phyloP scores from a whole-genome alignment of 2,888 invertebrate species.

The Amphipoea lucens region DNA sequence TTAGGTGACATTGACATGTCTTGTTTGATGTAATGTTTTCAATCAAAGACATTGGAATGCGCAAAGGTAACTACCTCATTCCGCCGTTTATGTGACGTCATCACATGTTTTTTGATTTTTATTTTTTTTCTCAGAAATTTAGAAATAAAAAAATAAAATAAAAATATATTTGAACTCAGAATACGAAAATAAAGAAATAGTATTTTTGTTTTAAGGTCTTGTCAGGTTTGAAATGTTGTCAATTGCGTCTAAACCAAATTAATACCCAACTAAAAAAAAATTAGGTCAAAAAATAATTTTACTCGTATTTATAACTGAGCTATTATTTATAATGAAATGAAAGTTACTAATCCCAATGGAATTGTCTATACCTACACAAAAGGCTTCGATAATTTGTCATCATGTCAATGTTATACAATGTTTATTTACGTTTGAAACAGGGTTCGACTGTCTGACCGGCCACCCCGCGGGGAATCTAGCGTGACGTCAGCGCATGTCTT shows the following conservation, averaged over 20 bases:
- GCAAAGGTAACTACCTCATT: too few species aligned
- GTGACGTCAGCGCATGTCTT: slow-evolving; percentile 44
- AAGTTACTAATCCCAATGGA: not conserved
- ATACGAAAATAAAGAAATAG: too few species aligned
- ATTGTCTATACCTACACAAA: not conserved
- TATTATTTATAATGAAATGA: not conserved
- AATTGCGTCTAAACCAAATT: not conserved
- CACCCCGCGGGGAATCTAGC: not conserved
- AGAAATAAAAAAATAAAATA: too few species aligned
- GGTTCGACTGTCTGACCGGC: not conserved
- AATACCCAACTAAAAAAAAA: not conserved
- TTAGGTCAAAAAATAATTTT: not conserved
- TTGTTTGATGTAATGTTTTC: too few species aligned
- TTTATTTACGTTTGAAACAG: slow-evolving; percentile 32
- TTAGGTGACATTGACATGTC: too few species aligned
- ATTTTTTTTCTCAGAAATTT: too few species aligned
- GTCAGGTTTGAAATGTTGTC: too few species aligned
- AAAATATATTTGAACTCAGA: too few species aligned
- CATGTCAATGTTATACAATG: slow-evolving; percentile 4
- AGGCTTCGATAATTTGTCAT: not conserved
- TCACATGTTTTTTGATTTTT: too few species aligned
- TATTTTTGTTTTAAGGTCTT: too few species aligned
- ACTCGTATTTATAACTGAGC: not conserved
- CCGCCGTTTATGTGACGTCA: too few species aligned
- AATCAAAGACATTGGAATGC: too few species aligned